phyloP scores from a whole-genome alignment of 2,888 invertebrate species.

The Amphipyra tragopoginis region DNA sequence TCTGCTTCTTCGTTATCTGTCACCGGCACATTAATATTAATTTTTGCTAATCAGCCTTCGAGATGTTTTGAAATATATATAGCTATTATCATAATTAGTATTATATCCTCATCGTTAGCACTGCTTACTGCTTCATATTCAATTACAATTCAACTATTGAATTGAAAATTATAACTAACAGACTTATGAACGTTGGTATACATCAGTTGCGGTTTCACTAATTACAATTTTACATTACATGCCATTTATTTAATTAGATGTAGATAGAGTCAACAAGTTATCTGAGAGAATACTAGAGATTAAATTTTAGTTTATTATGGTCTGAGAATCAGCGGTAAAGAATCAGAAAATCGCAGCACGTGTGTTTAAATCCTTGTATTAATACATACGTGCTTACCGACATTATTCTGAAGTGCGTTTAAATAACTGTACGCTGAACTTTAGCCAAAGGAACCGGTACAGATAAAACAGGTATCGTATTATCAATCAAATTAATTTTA shows the following conservation, averaged over 20 bases:
- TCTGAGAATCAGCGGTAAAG: too few species aligned
- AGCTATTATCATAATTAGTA: slow-evolving; percentile 4
- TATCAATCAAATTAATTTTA: slow-evolving; percentile 47
- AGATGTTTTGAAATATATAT: slow-evolving; percentile 2
- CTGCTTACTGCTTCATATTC: too few species aligned
- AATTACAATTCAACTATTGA: too few species aligned
- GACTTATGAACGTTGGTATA: too few species aligned
- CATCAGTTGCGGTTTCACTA: too few species aligned
- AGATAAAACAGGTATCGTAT: slow-evolving; percentile 27
- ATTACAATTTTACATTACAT: too few species aligned
- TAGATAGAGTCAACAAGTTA: too few species aligned
- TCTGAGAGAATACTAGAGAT: too few species aligned
- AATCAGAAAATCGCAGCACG: too few species aligned
- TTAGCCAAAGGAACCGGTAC: slow-evolving; percentile 42
- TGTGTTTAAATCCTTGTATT: background rate
- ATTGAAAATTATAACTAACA: too few species aligned
- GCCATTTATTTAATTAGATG: too few species aligned
- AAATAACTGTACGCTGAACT: slow-evolving; percentile 51
- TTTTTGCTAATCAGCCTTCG: slow-evolving; percentile 1
- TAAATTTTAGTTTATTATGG: too few species aligned
- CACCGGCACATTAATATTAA: background rate
- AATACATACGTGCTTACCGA: background rate
- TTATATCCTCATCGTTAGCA: slow-evolving; percentile 1
- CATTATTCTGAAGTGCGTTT: slow-evolving; percentile 12
- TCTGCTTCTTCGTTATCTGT: slow-evolving; percentile 8